Evolutionary conservation across 2,797 vertebrate genomes (phyloP), one percentile per base, ranked within the genome.

Genomic region (Thripadectes ignobilis): DNA sequence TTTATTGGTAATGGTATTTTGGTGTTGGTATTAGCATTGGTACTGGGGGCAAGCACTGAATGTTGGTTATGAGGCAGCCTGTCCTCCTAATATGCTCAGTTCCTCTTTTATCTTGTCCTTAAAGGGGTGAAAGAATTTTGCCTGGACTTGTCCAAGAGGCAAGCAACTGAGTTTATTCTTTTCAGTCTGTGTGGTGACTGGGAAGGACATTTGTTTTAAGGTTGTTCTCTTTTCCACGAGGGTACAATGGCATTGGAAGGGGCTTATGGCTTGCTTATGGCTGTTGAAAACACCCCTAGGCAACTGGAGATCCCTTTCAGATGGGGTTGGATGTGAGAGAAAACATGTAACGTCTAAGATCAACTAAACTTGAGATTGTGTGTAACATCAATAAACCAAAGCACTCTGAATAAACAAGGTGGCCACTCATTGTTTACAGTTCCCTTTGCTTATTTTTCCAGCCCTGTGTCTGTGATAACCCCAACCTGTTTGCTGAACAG

Each of bases 351-450:
- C 1, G 6, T 80, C 67, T 79, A 52, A 91, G 57, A 83, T 84
- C 68, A 93, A 14, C 85, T 89, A 92, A 92, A 93, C 78, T 77
- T 89, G 68, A 92, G 93, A 75, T 80, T 96, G 78, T 88, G 51
- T 72, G 48, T 46, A 80, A 85, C 58, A 51, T 81, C 92, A 95
- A 95, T 93, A 96, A 93, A 96, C 92, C 52, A 46, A 68, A 72
- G 88, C 41, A 32, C 91, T 85, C 65, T 94, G 93, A 80, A 93
- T 94, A 96, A 97, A 95, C 88, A 94, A 89, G 84, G 85, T 85
- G 68, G 24, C 65, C 61, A 45, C 49, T 88, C 79, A 52, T n/a
- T 94, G 87, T 96, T 96, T 91, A 89, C 78, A 43, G 23, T 89
- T 92, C 51, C 32, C 30, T 77, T 34, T 91, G 95, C 81, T 95